phyloP scores from a whole-genome alignment of 2,888 invertebrate species.

The Hypsopygia costalis region DNA sequence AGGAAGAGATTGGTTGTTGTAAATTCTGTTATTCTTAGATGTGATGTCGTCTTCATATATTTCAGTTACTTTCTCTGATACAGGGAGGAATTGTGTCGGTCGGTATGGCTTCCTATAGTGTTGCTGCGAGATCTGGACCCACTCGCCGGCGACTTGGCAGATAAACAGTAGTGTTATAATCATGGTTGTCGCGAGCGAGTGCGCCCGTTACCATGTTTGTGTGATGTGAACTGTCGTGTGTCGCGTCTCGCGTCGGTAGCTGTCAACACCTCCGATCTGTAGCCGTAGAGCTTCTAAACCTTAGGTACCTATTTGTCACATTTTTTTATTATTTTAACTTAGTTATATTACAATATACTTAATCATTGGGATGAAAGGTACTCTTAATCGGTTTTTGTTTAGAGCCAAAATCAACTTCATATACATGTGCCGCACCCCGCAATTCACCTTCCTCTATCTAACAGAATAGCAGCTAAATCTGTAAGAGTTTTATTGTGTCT shows the following conservation, averaged over 20 bases:
- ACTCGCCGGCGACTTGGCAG: slow-evolving; percentile 40
- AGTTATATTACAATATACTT: no score
- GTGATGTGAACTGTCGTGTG: slow-evolving; percentile 36
- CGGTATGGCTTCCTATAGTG: slow-evolving; percentile 44
- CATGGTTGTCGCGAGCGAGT: slow-evolving; percentile 24
- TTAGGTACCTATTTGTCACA: neutral
- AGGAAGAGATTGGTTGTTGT: slow-evolving; percentile 38
- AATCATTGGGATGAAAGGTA: no score
- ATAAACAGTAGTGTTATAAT: slow-evolving; percentile 36
- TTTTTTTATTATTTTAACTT: no score
- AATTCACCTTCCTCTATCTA: no score
- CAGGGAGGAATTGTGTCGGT: slow-evolving; percentile 16
- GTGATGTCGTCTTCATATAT: slow-evolving; percentile 18
- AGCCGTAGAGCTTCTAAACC: slow-evolving; percentile 38
- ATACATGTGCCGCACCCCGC: no score
- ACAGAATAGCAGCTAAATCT: no score
- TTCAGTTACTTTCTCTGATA: slow-evolving; percentile 10
- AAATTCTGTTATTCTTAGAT: slow-evolving; percentile 24
- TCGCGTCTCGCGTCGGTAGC: slow-evolving; percentile 28
- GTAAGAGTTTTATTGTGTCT: no score
- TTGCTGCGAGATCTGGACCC: slow-evolving; percentile 70
- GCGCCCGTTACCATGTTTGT: slow-evolving; percentile 18
- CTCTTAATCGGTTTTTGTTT: no score
- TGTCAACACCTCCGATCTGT: slow-evolving; percentile 24
- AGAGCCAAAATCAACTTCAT: no score